Conservation (phyloP, 2,888 invertebrate genomes). For the Ennomos quercinarius region DNA sequence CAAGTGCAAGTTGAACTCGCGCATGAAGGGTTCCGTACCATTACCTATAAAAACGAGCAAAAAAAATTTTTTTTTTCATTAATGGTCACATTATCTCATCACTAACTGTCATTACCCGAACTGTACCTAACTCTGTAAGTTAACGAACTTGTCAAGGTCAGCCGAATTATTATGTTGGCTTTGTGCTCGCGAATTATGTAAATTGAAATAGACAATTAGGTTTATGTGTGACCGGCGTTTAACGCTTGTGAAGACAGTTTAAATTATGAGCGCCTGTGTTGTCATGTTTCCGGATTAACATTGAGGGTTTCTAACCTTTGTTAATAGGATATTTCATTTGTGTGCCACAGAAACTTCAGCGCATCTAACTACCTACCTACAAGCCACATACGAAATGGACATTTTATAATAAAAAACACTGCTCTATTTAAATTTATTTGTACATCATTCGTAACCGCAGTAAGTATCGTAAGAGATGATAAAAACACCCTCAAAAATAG, state of each 20-base stretch:
- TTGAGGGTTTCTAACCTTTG: slow-evolving; percentile 7
- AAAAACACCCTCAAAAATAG: too few species aligned
- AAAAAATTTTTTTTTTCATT: too few species aligned
- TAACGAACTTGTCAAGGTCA: slow-evolving; percentile 68
- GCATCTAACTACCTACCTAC: too few species aligned
- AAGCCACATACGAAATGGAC: too few species aligned
- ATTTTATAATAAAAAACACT: too few species aligned
- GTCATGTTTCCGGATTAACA: slow-evolving; percentile 24
- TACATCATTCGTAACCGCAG: neutral
- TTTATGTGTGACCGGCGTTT: slow-evolving; percentile 50
- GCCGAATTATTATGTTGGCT: slow-evolving; percentile 52
- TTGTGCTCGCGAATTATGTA: slow-evolving; percentile 54
- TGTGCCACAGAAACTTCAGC: slow-evolving; percentile 7
- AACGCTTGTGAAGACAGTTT: slow-evolving; percentile 29
- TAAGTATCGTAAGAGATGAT: too few species aligned
- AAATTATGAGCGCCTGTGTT: slow-evolving; percentile 13
- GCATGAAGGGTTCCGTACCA: too few species aligned
- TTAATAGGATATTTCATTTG: slow-evolving; percentile 28
- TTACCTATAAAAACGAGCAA: too few species aligned
- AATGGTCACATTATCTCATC: slow-evolving; percentile 50
- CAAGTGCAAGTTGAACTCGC: too few species aligned
- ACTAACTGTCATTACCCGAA: slow-evolving; percentile 40
- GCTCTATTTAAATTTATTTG: neutral
- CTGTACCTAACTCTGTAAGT: slow-evolving; percentile 50
- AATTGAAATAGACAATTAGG: slow-evolving; percentile 63